A percentile compares a stretch with the other conserved stretches of the same genome.
Conservation (phyloP, 1,140 invertebrate genomes). For the Scaptomyza montana region DNA sequence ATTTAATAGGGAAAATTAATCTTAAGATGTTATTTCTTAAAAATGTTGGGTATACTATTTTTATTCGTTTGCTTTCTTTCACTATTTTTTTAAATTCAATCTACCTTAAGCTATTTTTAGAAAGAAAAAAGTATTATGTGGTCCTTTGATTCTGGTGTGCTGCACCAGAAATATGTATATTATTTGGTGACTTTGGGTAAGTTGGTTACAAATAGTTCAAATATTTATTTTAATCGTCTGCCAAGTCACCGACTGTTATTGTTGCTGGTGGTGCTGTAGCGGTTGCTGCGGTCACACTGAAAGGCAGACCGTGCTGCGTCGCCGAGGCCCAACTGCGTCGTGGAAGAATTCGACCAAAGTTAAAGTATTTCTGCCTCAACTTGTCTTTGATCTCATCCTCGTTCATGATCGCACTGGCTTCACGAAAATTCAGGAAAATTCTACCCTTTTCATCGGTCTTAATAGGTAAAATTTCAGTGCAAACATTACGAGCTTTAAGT, state of each 20-base stretch:
- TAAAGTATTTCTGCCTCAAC: conserved; percentile 78
- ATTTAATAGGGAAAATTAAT: too few species aligned
- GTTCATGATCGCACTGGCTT: conserved; percentile 82
- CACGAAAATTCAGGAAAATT: conserved; percentile 80
- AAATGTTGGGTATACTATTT: not conserved
- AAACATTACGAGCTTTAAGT: conserved; percentile 79
- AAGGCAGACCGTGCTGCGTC: conserved; percentile 73
- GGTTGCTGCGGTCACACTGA: conserved; percentile 51
- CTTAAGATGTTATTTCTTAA: too few species aligned
- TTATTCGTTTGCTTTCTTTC: not conserved
- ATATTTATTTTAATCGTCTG: conserved; percentile 58
- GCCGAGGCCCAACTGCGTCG: conserved; percentile 80
- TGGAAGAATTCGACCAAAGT: conserved; percentile 75
- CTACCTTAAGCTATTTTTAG: not conserved
- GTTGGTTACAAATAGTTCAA: conserved; percentile 1
- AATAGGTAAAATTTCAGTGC: conserved; percentile 82
- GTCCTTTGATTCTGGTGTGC: not conserved
- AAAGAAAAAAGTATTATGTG: conserved; percentile 3
- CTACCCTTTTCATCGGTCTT: conserved; percentile 82
- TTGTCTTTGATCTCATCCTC: conserved; percentile 83
- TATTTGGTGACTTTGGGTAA: conserved; percentile 1
- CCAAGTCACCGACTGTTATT: conserved; percentile 60
- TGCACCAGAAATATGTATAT: conserved; percentile 31
- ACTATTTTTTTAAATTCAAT: not conserved
- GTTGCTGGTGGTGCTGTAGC: conserved; percentile 45